Evolutionary conservation across 1,140 invertebrate genomes (phyloP).

Genomic region (Drosophila ficusphila): DNA sequence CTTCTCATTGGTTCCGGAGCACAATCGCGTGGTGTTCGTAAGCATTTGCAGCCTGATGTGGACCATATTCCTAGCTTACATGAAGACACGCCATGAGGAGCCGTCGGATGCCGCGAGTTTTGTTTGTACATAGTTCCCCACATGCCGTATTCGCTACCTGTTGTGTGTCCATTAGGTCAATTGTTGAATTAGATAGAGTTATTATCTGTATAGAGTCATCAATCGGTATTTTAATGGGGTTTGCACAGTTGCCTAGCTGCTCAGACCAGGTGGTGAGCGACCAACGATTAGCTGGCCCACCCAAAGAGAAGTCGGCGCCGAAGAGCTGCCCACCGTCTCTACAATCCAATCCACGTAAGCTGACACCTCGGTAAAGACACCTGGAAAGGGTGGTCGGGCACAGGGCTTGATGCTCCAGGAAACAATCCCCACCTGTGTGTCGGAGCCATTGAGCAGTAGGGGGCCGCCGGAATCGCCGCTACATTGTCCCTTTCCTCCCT

Average conservation of each 20-base stretch:
- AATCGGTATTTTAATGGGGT: background rate
- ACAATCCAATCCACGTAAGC: conserved; percentile 85
- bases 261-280: conserved; percentile 37
- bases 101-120: background rate
- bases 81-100: conserved; percentile 86
- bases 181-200: conserved; percentile 53
- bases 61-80: conserved; percentile 94
- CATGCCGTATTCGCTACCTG: conserved; percentile 8
- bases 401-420: conserved; percentile 85
- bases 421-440: conserved; percentile 84
- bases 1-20: conserved; percentile 90
- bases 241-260: background rate
- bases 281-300: conserved; percentile 57
- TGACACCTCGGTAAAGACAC: conserved; percentile 85
- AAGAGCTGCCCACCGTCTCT: conserved; percentile 28
- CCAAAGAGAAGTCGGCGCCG: conserved; percentile 25
- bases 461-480: conserved; percentile 85
- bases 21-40: conserved; percentile 93
- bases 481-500: conserved; percentile 84
- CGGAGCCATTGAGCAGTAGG: conserved; percentile 59
- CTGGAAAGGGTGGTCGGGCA: conserved; percentile 82
- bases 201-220: too few species aligned
- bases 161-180: conserved; percentile 25
- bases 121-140: conserved; percentile 7
- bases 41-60: conserved; percentile 92